Conservation (phyloP, 1,140 invertebrate genomes). For the Cydia strobilella region DNA sequence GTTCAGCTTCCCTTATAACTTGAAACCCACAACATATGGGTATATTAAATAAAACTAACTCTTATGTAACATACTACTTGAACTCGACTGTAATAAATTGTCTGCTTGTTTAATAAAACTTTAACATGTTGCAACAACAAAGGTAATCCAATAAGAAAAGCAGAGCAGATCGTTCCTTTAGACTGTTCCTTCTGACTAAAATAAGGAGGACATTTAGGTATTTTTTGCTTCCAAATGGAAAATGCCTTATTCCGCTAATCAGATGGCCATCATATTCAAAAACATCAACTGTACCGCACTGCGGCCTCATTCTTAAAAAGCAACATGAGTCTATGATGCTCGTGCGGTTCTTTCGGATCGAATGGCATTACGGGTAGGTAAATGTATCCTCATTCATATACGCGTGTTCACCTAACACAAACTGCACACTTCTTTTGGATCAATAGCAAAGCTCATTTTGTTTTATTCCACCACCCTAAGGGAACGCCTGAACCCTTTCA, state of each 20-base stretch:
- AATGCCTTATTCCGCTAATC: too few relatives aligned
- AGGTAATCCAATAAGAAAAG: too few relatives aligned
- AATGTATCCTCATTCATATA: conserved; percentile 45
- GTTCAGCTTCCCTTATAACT: neutral
- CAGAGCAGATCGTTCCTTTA: too few relatives aligned
- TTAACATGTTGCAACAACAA: too few relatives aligned
- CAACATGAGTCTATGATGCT: neutral
- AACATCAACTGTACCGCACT: too few relatives aligned
- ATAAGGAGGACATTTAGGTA: too few relatives aligned
- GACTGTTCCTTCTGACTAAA: too few relatives aligned
- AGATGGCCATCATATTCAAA: too few relatives aligned
- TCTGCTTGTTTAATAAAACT: too few relatives aligned
- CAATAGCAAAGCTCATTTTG: conserved; percentile 64
- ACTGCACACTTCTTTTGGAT: conserved; percentile 48
- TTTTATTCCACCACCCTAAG: conserved; percentile 58
- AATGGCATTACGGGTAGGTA: neutral
- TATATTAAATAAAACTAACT: neutral
- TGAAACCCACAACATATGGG: neutral
- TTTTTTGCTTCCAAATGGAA: too few relatives aligned
- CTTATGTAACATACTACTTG: neutral
- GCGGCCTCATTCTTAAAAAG: neutral
- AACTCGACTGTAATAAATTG: too few relatives aligned
- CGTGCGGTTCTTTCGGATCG: neutral
- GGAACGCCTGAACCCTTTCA: conserved; percentile 61
- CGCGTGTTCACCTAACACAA: conserved; percentile 50